Conservation (phyloP, 1,140 invertebrate species). For the Trichonephila clavipes region DNA sequence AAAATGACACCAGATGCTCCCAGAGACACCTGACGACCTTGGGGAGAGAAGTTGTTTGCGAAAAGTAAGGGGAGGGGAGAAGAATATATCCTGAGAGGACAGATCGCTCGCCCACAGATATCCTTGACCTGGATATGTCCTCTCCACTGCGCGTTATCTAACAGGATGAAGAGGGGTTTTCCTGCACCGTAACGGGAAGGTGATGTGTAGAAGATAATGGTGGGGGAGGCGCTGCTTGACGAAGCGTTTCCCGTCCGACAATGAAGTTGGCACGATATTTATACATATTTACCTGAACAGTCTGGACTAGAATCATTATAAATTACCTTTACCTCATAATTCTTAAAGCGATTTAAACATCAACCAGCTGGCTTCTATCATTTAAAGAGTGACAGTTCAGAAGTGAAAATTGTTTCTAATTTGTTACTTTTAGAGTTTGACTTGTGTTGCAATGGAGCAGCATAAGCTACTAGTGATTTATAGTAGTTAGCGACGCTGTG, state of each 20-base stretch:
- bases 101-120: slow-evolving; percentile 6
- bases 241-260: neutral
- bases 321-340: neutral
- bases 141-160: neutral
- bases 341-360: no score
- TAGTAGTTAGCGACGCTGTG: no score
- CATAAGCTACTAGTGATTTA: no score
- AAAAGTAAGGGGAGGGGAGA: neutral
- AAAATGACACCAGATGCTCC: slow-evolving; percentile 22
- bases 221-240: neutral
- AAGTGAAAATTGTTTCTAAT: no score
- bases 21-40: slow-evolving; percentile 11
- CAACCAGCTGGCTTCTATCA: no score
- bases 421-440: no score
- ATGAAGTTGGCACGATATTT: neutral
- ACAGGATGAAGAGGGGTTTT: slow-evolving; percentile 3
- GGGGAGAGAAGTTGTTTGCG: neutral
- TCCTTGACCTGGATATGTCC: slow-evolving; percentile 18
- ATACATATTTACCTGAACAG: neutral
- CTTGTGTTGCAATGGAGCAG: no score
- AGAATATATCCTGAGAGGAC: neutral
- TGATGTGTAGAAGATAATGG: neutral
- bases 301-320: neutral
- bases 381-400: no score
- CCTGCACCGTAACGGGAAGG: neutral